Conservation (phyloP, 2,797 vertebrate species). For the Sebastes vulpes region DNA sequence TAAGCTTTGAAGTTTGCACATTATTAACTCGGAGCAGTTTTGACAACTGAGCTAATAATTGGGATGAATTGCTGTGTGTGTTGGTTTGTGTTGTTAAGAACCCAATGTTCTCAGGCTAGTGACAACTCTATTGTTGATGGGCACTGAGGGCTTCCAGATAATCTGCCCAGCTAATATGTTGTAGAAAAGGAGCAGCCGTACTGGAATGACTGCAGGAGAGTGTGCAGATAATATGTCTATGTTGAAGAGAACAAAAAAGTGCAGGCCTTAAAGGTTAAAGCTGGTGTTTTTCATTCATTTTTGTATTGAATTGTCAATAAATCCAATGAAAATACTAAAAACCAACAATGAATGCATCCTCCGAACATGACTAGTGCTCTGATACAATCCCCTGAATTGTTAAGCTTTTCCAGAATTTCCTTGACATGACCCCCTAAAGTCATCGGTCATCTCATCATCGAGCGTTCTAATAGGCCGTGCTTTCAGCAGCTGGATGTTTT, state of each 20-base stretch:
- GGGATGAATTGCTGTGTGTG: conserved; percentile 48
- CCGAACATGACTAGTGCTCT: neutral
- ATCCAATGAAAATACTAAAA: neutral
- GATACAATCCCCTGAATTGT: neutral
- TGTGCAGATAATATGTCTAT: neutral
- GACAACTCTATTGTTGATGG: conserved; percentile 24
- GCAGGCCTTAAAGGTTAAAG: neutral
- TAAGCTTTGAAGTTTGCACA: conserved; percentile 27
- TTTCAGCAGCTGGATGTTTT: neutral
- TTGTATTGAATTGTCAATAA: neutral
- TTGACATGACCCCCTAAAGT: neutral
- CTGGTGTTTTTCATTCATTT: neutral
- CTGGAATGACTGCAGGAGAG: neutral
- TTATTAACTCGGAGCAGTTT: conserved; percentile 33
- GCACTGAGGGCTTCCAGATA: conserved; percentile 6
- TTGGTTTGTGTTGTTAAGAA: conserved; percentile 8
- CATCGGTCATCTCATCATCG: neutral
- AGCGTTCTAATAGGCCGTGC: neutral
- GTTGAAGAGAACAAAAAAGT: neutral
- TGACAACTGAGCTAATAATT: conserved; percentile 61
- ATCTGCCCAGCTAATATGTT: conserved; percentile 27
- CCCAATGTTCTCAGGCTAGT: conserved; percentile 11
- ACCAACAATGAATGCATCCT: neutral
- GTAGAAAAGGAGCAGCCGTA: neutral
- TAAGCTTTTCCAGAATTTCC: neutral